Base-by-base conservation (phyloP, 1,140 invertebrate genomes). In the Rhyzopertha dominica region DNA sequence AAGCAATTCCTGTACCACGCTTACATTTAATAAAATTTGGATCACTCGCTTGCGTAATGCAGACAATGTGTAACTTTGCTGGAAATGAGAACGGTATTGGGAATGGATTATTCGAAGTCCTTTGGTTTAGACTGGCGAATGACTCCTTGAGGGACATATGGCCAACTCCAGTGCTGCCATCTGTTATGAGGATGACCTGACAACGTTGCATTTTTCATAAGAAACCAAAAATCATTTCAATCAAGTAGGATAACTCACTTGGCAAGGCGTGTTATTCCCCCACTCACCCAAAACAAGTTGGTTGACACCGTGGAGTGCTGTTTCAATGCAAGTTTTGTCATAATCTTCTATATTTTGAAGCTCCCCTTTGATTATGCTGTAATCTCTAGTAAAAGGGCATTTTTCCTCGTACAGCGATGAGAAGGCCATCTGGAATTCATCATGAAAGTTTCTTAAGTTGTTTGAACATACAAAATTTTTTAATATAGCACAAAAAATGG, bases 371-470 rank as follows among this genome's bases (percentile, higher is more conserved):
- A 95, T 83, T 4, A 66, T 67, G 43, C 87, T 85, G 71, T 86
- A 89, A 58, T 95, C 89, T 57, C 90, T 71, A 0, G 90, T 94
- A 59, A 94, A 94, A 14, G 82, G 75, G 24, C 81, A 82, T 24
- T 84, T 65, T 34, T 89, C 77, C 76, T 68, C 62, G 45, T 62
- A 68, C n/a, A 61, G 49, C 3, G 63, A 68, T 8, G 65, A 68
- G 59, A 66, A 68, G 35, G 60, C 56, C 43, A 64, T 61, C 65
- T 68, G 40, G 45, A 64, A 56, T n/a, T n/a, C n/a, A n/a, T n/a
- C n/a, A n/a, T n/a, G n/a, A n/a, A n/a, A n/a, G n/a, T n/a, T n/a
- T n/a, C n/a, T n/a, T n/a, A n/a, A n/a, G n/a, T n/a, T n/a, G n/a
- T n/a, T n/a, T n/a, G n/a, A n/a, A n/a, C n/a, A n/a, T n/a, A n/a